Conservation (phyloP, 2,113 vertebrate species). For the Pimephales promelas region DNA sequence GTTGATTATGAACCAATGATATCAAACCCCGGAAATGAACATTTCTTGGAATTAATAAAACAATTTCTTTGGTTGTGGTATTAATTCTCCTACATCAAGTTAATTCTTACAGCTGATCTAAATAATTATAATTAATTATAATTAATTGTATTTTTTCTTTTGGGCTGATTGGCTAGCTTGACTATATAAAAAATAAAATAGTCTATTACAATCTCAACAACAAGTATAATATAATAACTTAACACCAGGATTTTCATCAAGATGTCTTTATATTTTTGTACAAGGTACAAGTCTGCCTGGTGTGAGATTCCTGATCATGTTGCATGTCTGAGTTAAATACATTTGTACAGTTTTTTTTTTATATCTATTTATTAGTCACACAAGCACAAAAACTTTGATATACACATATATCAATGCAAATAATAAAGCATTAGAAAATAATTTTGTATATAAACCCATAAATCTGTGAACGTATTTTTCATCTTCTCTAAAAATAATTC, state of each 20-base stretch:
- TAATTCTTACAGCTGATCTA: too few relatives aligned
- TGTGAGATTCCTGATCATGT: not conserved
- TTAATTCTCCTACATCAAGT: too few relatives aligned
- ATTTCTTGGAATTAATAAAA: too few relatives aligned
- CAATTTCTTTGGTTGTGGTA: too few relatives aligned
- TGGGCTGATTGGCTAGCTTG: too few relatives aligned
- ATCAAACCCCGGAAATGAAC: too few relatives aligned
- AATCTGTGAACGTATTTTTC: not conserved
- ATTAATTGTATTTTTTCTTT: too few relatives aligned
- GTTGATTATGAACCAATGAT: too few relatives aligned
- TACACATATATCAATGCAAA: not conserved
- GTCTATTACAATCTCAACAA: not conserved
- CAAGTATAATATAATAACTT: not conserved
- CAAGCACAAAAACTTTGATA: not conserved
- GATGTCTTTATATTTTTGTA: not conserved
- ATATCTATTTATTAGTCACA: not conserved
- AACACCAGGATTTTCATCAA: too few relatives aligned
- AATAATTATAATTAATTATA: too few relatives aligned
- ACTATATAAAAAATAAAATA: too few relatives aligned
- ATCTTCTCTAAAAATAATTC: not conserved
- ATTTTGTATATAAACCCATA: not conserved
- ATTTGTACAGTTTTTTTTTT: not conserved
- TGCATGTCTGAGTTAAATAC: not conserved
- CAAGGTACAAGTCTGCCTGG: not conserved
- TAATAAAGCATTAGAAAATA: not conserved